Evolutionary conservation across 2,888 invertebrate species (phyloP).

Genomic region (Aromia moschata): DNA sequence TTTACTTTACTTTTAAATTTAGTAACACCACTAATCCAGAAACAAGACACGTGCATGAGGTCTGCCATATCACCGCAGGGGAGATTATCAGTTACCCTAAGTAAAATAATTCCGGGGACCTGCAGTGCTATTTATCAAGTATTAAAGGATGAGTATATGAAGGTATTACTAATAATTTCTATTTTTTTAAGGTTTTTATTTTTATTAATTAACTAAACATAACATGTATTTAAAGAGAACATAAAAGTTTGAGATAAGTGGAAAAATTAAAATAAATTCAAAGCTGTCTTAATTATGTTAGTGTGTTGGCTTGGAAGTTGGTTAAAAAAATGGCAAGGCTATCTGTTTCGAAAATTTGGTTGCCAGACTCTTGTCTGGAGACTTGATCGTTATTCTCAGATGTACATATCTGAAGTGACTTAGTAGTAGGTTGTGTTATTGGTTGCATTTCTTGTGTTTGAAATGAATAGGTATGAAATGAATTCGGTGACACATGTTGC

Average conservation of each 20-base stretch:
- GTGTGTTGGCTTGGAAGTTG: not conserved
- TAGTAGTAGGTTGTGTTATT: too few species aligned
- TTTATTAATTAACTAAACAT: not conserved
- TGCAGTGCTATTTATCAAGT: not conserved
- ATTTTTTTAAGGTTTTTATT: not conserved
- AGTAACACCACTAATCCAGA: slow-evolving; percentile 31
- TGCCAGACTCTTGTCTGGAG: too few species aligned
- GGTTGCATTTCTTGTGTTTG: too few species aligned
- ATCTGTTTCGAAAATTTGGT: not conserved
- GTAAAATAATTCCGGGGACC: not conserved
- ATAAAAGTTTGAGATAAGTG: not conserved
- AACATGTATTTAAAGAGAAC: not conserved
- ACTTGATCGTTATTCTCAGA: too few species aligned
- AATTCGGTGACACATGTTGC: not conserved
- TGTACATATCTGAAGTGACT: too few species aligned
- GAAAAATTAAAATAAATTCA: not conserved
- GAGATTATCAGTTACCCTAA: slow-evolving; percentile 33
- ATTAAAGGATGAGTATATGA: not conserved
- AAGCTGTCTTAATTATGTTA: not conserved
- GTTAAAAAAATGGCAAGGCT: not conserved
- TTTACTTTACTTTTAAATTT: not conserved
- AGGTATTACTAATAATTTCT: not conserved
- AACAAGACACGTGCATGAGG: slow-evolving; percentile 38
- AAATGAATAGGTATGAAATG: not conserved
- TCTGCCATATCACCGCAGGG: slow-evolving; percentile 39